phyloP scores from a whole-genome alignment of 2,113 vertebrate genomes.

The Misgurnus mizolepis region DNA sequence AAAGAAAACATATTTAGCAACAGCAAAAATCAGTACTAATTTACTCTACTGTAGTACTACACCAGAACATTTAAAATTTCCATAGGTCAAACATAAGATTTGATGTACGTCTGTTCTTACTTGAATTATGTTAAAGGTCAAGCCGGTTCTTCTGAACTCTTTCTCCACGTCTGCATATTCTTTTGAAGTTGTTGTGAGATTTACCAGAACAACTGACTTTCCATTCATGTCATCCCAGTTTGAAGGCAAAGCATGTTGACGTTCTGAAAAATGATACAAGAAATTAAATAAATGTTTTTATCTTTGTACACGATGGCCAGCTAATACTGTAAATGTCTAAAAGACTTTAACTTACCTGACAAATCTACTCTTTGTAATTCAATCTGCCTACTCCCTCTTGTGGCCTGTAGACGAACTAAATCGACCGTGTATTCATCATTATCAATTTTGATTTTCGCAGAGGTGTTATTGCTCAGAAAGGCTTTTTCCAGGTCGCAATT shows the following conservation, averaged over 20 bases:
- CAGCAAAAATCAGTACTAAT: background rate
- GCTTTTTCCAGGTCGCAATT: conserved; percentile 82
- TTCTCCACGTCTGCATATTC: conserved; percentile 69
- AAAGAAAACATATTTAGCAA: conserved; percentile 25
- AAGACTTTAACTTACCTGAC: conserved; percentile 53
- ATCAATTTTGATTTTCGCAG: conserved; percentile 65
- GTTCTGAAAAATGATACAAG: background rate
- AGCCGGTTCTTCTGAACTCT: conserved; percentile 60
- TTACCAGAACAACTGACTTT: conserved; percentile 52
- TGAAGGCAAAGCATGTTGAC: background rate
- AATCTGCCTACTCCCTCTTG: conserved; percentile 54
- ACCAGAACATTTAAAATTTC: background rate
- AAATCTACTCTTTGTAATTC: conserved; percentile 51
- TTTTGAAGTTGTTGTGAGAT: conserved; percentile 31
- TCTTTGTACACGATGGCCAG: background rate
- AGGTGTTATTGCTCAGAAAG: background rate
- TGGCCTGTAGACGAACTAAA: background rate
- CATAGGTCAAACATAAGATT: too few species aligned
- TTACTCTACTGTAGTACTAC: background rate
- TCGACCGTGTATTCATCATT: conserved; percentile 56
- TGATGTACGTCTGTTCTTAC: conserved; percentile 55
- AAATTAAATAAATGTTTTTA: background rate
- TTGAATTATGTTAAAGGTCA: conserved; percentile 59
- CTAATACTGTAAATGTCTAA: too few species aligned
- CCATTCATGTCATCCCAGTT: conserved; percentile 80